phyloP scores from a whole-genome alignment of 1,140 invertebrate genomes.

The Homalodisca vitripennis region DNA sequence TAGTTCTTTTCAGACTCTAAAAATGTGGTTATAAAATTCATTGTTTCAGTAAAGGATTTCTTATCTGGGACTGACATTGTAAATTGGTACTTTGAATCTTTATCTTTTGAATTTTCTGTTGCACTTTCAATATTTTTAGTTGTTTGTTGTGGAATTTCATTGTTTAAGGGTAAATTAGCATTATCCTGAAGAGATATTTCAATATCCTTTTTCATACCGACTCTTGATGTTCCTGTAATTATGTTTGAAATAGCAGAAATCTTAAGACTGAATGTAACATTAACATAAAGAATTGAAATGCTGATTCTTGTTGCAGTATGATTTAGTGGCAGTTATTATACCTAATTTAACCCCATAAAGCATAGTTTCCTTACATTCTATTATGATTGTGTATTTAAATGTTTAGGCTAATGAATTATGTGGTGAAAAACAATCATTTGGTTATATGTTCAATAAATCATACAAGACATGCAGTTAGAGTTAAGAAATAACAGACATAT shows the following conservation, averaged over 20 bases:
- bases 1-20: slow-evolving; percentile 2
- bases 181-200: too few species aligned
- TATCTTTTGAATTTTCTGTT: slow-evolving; percentile 7
- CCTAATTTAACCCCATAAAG: too few species aligned
- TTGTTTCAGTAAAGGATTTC: not conserved
- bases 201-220: not conserved
- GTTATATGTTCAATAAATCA: not conserved
- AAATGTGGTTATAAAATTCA: not conserved
- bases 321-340: too few species aligned
- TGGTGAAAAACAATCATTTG: not conserved
- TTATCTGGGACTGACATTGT: slow-evolving; percentile 10
- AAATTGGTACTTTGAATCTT: slow-evolving; percentile 9
- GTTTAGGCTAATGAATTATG: slow-evolving; percentile 3
- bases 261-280: too few species aligned
- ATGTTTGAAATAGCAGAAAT: too few species aligned
- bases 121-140: not conserved
- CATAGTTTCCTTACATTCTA: too few species aligned
- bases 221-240: slow-evolving; percentile 11
- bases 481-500: too few species aligned
- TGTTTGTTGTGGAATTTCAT: too few species aligned
- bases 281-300: too few species aligned
- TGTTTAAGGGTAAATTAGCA: too few species aligned
- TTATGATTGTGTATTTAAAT: too few species aligned
- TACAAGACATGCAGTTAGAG: too few species aligned
- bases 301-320: slow-evolving; percentile 1